phyloP scores from a whole-genome alignment of 2,888 invertebrate species.

The Malacosoma neustria region DNA sequence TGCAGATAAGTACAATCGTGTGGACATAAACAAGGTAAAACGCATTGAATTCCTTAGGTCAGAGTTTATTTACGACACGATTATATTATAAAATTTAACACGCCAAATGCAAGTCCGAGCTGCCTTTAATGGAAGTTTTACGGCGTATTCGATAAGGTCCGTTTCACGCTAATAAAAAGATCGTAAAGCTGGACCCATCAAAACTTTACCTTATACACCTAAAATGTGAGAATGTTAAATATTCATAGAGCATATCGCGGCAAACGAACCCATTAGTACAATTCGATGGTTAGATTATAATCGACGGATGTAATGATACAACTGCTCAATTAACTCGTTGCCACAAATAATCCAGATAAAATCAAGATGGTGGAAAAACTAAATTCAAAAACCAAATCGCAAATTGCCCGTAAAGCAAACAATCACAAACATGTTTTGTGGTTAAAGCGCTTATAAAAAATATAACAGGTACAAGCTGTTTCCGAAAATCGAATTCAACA shows the following conservation, averaged over 20 bases:
- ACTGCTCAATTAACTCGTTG: constrained; percentile 47
- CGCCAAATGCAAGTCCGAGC: constrained; percentile 13
- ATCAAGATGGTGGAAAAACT: constrained; percentile 19
- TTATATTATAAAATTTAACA: constrained; percentile 13
- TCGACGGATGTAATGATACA: constrained; percentile 41
- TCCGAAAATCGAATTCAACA: constrained; percentile 57
- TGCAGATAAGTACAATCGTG: neutral
- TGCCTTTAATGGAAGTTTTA: constrained; percentile 13
- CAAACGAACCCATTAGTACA: constrained; percentile 59
- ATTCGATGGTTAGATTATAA: constrained; percentile 52
- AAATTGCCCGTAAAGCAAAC: constrained; percentile 69
- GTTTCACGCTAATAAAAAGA: constrained; percentile 30
- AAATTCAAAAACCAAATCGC: constrained; percentile 18
- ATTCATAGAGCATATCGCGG: constrained; percentile 53
- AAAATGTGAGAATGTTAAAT: constrained; percentile 40
- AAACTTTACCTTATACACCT: constrained; percentile 40
- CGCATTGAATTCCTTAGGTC: neutral
- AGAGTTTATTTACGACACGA: constrained; percentile 12
- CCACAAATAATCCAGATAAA: constrained; percentile 29
- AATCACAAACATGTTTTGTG: constrained; percentile 47
- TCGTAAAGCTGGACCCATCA: constrained; percentile 28
- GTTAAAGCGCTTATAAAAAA: constrained; percentile 29
- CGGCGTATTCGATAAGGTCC: constrained; percentile 27
- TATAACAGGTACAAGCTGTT: constrained; percentile 40
- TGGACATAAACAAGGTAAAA: neutral